phyloP scores from a whole-genome alignment of 64 coral and sea anemone genomes.

The Trachythela sp. region DNA sequence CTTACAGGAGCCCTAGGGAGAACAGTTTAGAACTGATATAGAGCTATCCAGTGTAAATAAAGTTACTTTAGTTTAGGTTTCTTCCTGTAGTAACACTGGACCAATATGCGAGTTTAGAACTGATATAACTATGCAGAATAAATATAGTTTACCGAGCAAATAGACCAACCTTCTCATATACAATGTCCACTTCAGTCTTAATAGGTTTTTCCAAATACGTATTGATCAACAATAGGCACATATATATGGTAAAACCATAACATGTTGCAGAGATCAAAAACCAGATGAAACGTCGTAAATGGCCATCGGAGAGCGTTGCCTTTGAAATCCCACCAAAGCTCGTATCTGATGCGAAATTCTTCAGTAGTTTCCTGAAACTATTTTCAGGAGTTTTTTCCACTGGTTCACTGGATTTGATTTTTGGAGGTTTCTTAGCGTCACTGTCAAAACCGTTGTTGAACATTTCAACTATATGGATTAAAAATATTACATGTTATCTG shows the following conservation, averaged over 20 bases:
- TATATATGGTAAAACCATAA: not conserved
- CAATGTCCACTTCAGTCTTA: not conserved
- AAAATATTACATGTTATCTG: too few relatives aligned
- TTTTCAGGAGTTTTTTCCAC: not conserved
- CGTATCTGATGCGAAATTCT: not conserved
- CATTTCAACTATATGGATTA: not conserved
- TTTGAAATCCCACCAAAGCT: slow-evolving; percentile 8
- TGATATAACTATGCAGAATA: not conserved
- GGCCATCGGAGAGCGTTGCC: not conserved
- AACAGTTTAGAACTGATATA: too few relatives aligned
- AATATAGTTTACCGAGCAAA: not conserved
- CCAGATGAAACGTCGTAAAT: not conserved
- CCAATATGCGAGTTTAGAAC: too few relatives aligned
- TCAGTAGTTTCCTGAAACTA: not conserved
- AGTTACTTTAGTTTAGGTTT: too few relatives aligned
- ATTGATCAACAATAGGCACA: not conserved
- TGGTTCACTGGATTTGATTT: not conserved
- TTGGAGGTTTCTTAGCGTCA: not conserved
- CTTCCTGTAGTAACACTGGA: too few relatives aligned
- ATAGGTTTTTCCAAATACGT: not conserved
- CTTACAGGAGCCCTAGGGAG: too few relatives aligned
- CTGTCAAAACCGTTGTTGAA: not conserved
- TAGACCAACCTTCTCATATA: not conserved
- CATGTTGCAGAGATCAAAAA: not conserved
- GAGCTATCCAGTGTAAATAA: too few relatives aligned